Base-by-base conservation (phyloP, 2,113 vertebrate species). In the Platysteira castanea region DNA sequence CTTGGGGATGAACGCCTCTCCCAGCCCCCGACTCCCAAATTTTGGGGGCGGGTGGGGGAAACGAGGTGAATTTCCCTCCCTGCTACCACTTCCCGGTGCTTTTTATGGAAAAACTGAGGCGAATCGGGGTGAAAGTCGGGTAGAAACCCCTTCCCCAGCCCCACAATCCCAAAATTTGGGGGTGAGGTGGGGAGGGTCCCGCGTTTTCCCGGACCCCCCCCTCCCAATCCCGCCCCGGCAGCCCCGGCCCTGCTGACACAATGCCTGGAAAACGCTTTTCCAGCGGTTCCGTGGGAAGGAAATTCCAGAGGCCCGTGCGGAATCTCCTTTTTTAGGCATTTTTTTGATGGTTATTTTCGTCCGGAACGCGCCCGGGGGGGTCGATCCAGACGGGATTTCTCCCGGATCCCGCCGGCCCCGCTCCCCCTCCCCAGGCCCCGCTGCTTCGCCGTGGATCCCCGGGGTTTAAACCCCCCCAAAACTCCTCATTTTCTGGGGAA, bases 61-160 rank as follows among this genome's bases (percentile, higher is more conserved):
- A 2, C n/a, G 3, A 30, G 71, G 20, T 14, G 54, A 20, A 14
- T 24, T 60, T 76, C 4, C 56, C 73, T 39, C 39, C 31, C 39
- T 15, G 18, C 6, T 4, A 0, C 13, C 24, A 0, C 3, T 28
- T 56, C 2, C 39, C 53, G 3, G 8, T 1, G 1, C 13, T 57
- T 30, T 37, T 11, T 4, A 4, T 13, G 53, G 33, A 22, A 35
- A 41, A 57, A 4, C 0, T 2, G 52, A 20, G 47, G 18, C 6
- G 2, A 21, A 2, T 0, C 2, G n/a, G 4, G 53, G 11, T 7
- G 39, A 1, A 7, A 35, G 1, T 1, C 0, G 33, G 30, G 22
- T 3, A 8, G 1, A 7, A 3, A 3, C 7, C 12, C 30, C 17
- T 15, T 7, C 22, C 8, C 27, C 73, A 9, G 7, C n/a, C n/a